These are phyloP conservation scores for Andrena trimmerana DNA, from an alignment of 2,888 invertebrate genomes.

Conservation along the genomic window DNA sequence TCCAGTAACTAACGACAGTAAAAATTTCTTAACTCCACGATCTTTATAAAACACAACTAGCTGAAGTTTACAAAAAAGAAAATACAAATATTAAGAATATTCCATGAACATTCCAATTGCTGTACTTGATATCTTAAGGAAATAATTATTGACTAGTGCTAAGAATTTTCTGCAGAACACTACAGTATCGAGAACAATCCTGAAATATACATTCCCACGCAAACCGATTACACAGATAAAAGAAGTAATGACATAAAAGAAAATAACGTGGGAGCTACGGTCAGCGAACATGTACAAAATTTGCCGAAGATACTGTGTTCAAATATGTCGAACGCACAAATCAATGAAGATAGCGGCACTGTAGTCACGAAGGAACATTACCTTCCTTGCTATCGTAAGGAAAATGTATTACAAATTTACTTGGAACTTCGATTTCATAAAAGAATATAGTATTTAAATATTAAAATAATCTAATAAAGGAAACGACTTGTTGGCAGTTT, in stretches of 20 bases:
- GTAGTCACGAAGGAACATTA: constrained; percentile 43
- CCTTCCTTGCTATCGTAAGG: constrained; percentile 28
- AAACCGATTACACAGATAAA: constrained; percentile 23
- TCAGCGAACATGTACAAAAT: constrained; percentile 35
- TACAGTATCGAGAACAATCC: constrained; percentile 21
- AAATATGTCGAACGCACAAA: constrained; percentile 12
- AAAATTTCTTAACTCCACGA: constrained; percentile 7
- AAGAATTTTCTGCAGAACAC: constrained; percentile 18
- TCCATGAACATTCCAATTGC: constrained; percentile 16
- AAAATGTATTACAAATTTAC: constrained; percentile 53
- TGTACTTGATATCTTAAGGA: constrained; percentile 33
- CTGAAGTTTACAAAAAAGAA: neutral
- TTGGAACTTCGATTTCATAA: constrained; percentile 42
- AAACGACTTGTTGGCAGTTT: constrained; percentile 75
- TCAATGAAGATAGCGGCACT: constrained; percentile 38
- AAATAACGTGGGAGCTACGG: constrained; percentile 1
- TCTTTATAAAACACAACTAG: neutral
- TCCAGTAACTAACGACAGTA: constrained; percentile 15
- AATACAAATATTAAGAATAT: constrained; percentile 21
- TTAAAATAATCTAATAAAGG: constrained; percentile 72
- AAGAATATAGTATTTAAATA: constrained; percentile 46
- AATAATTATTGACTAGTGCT: constrained; percentile 10
- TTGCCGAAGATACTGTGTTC: constrained; percentile 44
- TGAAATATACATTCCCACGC: constrained; percentile 24
- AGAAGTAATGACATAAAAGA: constrained; percentile 13